phyloP scores from a whole-genome alignment of 2,113 vertebrate genomes.

The Ailuropoda melanoleuca region DNA sequence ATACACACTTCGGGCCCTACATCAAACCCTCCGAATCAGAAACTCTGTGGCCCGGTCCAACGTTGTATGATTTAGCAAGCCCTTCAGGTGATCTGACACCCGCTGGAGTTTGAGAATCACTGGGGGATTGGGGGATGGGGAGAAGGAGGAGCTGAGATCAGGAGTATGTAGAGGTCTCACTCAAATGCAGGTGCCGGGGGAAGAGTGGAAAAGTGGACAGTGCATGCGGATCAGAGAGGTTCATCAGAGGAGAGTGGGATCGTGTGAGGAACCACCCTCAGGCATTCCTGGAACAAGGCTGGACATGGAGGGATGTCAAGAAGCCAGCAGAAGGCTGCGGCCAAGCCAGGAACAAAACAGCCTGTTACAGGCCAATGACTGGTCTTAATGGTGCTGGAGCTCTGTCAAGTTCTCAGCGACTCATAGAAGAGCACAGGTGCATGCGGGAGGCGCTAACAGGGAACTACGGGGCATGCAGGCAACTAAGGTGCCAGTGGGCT shows the following conservation, averaged over 20 bases:
- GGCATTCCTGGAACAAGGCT: background rate
- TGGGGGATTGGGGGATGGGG: background rate
- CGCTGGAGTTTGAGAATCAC: background rate
- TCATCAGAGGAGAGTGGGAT: background rate
- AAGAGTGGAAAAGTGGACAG: background rate
- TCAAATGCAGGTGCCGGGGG: background rate
- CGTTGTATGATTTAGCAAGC: background rate
- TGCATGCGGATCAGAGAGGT: rapidly evolving
- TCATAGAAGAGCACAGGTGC: background rate
- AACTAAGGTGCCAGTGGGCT: background rate
- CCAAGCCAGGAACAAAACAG: background rate
- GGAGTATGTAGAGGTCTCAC: background rate
- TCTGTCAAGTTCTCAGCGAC: background rate
- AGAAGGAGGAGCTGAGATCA: background rate
- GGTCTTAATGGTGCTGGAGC: rapidly evolving
- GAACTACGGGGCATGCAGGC: background rate
- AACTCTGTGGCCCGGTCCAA: background rate
- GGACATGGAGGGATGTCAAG: background rate
- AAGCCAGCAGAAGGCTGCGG: background rate
- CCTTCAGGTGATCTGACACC: background rate
- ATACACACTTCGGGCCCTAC: background rate
- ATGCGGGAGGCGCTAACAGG: background rate
- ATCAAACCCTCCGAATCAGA: background rate
- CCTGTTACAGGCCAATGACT: rapidly evolving
- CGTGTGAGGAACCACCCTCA: no score